phyloP scores from a whole-genome alignment of 2,113 vertebrate genomes.

The Dasypus novemcinctus region DNA sequence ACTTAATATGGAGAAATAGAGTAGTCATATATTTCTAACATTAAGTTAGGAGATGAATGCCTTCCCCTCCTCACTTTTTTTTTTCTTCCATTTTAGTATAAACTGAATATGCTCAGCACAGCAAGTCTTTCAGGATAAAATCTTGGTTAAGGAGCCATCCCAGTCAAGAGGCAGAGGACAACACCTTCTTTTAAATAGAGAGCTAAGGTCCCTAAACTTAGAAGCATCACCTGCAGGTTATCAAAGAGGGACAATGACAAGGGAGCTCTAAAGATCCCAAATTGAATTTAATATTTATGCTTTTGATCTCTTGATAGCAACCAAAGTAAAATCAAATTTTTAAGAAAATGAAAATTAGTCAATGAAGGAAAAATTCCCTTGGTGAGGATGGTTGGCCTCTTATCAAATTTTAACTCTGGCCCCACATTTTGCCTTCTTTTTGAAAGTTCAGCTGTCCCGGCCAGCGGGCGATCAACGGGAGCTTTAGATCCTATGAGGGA shows the following conservation, averaged over 20 bases:
- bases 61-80: neutral
- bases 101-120: neutral
- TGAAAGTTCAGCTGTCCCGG: neutral
- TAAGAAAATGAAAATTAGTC: neutral
- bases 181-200: neutral
- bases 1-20: neutral
- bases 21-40: neutral
- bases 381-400: neutral
- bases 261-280: neutral
- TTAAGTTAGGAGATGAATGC: neutral
- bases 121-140: neutral
- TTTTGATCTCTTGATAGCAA: neutral
- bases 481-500: too few relatives aligned
- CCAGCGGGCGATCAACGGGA: too few relatives aligned
- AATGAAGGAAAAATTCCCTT: neutral
- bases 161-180: neutral
- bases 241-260: neutral
- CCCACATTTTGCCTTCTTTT: neutral
- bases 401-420: conserved; percentile 34
- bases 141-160: neutral
- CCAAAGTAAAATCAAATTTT: neutral
- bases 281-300: neutral
- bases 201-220: neutral
- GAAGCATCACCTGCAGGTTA: neutral
- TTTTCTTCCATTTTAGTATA: neutral